Base-by-base conservation (phyloP, 2,113 vertebrate genomes). In the Stigmatopora argus region DNA sequence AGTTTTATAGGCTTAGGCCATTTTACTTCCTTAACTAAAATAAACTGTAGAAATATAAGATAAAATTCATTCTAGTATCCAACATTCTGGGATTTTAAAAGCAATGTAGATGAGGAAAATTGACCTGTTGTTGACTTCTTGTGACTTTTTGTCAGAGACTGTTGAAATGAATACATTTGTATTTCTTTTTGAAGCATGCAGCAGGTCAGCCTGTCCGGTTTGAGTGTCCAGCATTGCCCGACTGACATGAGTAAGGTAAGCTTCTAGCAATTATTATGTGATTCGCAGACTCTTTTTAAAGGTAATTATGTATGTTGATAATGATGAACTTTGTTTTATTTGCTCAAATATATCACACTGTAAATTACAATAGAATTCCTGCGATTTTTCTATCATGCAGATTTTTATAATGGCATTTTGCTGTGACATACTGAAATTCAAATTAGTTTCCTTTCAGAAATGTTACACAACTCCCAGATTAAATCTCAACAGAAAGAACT, bases 181-280 rank as follows among this genome's bases (percentile, higher is more conserved):
- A 61, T 4, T 77, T 68, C 62, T 46, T 19, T 14, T 15, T 53
- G 15, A 57, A 89, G 87, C 26, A 46, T 89, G 35, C 77, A 86
- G 69, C 69, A 78, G 66, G 71, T 62, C 60, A 72, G 49, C 44
- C 13, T 66, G 38, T 61, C 19, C 48, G 82, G 82, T 69, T 58
- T 67, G 52, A 78, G 72, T 64, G 70, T 12, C 70, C 17, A 61
- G 35, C 52, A 57, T 41, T 46, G 38, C 15, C 0, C 62, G 51
- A 47, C 59, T 17, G 47, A 19, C 0, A 47, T 63, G 19, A 56
- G 80, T 51, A 18, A 72, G 85, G 79, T 87, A 49, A 72, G 44
- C 69, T 45, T 38, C 15, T 56, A n/a, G 56, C 34, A 9, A 31
- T 31, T 31, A 31, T 31, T 31, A 31, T 31, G 26, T 31, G n/a